Conservation (phyloP, 2,888 invertebrate genomes). For the Drosophila robusta region DNA sequence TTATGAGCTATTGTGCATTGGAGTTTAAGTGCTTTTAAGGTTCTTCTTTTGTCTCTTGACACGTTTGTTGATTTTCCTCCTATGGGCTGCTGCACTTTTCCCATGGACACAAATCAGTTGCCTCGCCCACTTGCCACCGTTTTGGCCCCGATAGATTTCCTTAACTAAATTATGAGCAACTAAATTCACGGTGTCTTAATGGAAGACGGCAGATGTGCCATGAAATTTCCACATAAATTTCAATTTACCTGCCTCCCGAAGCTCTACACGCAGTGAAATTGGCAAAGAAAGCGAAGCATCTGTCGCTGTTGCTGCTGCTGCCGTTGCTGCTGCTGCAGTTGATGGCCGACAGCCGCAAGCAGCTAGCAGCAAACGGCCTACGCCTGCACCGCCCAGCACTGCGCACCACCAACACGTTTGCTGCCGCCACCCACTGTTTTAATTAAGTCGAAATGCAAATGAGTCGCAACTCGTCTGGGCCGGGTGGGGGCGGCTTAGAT, state of each 20-base stretch:
- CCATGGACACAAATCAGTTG: conserved; percentile 44
- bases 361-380: conserved; percentile 11
- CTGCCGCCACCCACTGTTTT: conserved; percentile 73
- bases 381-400: conserved; percentile 18
- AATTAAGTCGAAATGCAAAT: conserved; percentile 77
- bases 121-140: conserved; percentile 66
- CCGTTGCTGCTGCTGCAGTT: conserved; percentile 23
- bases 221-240: conserved; percentile 72
- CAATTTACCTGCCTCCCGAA: conserved; percentile 36
- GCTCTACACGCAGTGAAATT: conserved; percentile 56
- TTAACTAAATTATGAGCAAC: conserved; percentile 58
- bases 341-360: conserved; percentile 34
- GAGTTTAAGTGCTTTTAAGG: conserved; percentile 12
- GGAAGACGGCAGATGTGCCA: conserved; percentile 72
- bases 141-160: conserved; percentile 60
- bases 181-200: conserved; percentile 47
- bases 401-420: conserved; percentile 23
- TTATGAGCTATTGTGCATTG: not conserved
- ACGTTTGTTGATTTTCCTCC: conserved; percentile 3
- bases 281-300: conserved; percentile 63
- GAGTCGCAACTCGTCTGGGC: conserved; percentile 48
- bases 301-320: conserved; percentile 1
- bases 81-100: conserved; percentile 29
- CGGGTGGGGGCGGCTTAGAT: conserved; percentile 61
- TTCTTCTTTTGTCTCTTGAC: not conserved